Base-by-base conservation (phyloP, 2,888 invertebrate species). In the Drosophila neutralis region DNA sequence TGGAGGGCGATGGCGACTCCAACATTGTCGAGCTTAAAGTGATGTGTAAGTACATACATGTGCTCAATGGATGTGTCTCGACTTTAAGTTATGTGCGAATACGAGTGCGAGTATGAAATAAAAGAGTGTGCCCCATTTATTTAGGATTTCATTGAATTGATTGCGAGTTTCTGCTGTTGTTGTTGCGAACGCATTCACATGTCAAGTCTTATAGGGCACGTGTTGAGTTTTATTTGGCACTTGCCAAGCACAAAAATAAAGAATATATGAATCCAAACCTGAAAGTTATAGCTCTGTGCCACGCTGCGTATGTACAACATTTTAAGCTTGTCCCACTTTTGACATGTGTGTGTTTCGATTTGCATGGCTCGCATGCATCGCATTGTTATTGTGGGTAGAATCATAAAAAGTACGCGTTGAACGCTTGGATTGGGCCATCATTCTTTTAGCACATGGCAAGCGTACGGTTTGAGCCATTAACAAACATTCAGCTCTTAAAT, bases 1-100 rank as follows among this genome's bases (percentile, higher is more conserved):
- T 97, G 18, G 98, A 98, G 93, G 98, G 98, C 1, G 98, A 98
- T 86, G 98, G 98, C 13, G 95, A 95, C 89, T 98, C 98, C 80
- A 95, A 96, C 87, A 94, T 95, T 53, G 96, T 98, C 48, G 95
- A 95, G 90, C 94, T 98, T 63, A 96, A 97, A 94, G 96, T 98
- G 89, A 97, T 98, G 95, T 98, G 98, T 98, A 94, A 97, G 98
- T 96, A 91, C 45, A 48, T 3, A 24, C 24, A 48, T 24, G 15
- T 18, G 11, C 45, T 42, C 52, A 24, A 52, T 52, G 51, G 38
- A 69, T 59, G 58, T 65, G 15, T 35, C 27, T 15, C 40, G 40
- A 53, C 27, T 58, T 73, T 63, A 72, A 76, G 52, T 48, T 33
- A 71, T 64, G 51, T 42, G 24, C 29, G 11, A 15, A 15, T 15